Evolutionary conservation across 2,113 vertebrate species (phyloP).

Genomic region (Mohoua ochrocephala): DNA sequence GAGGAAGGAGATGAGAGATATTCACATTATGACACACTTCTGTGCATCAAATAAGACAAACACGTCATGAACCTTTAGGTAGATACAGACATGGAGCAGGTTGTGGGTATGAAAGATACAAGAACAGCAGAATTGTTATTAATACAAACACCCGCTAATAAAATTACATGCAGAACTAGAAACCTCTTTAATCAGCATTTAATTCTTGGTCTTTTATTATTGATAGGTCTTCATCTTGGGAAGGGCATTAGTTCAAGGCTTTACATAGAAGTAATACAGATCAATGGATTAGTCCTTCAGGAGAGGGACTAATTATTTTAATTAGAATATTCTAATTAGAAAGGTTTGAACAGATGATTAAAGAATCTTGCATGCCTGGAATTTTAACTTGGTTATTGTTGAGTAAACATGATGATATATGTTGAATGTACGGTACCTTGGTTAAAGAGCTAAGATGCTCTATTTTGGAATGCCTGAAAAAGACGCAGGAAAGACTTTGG

Average conservation of each 20-base stretch:
- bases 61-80: not conserved
- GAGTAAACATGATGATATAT: not conserved
- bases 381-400: not conserved
- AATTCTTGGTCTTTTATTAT: not conserved
- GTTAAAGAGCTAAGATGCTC: not conserved
- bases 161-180: not conserved
- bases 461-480: not conserved
- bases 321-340: conserved; percentile 52
- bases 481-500: not conserved
- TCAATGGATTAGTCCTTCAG: conserved; percentile 38
- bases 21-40: not conserved
- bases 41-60: not conserved
- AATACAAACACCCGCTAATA: not conserved
- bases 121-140: not conserved
- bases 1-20: not conserved
- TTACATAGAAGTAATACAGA: not conserved
- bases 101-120: not conserved
- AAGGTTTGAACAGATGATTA: conserved; percentile 25
- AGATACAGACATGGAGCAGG: not conserved
- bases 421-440: not conserved
- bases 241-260: not conserved
- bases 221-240: not conserved
- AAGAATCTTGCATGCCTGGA: not conserved
- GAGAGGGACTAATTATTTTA: conserved; percentile 50
- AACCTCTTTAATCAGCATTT: conserved; percentile 3